Base-by-base conservation (phyloP, 2,888 invertebrate species). In the Apomyelois bistriatella region DNA sequence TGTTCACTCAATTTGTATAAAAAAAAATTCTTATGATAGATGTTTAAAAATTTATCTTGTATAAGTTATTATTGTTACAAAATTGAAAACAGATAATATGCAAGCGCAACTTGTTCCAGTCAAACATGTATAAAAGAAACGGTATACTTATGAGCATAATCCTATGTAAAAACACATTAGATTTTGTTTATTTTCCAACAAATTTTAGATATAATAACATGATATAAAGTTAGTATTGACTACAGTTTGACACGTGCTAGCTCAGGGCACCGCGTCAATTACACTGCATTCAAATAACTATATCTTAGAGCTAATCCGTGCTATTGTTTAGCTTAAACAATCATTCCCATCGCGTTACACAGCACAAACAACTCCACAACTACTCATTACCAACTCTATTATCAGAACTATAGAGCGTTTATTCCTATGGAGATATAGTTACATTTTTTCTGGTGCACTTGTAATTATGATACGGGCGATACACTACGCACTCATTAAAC, bases 401-500 rank as follows among this genome's bases (percentile, higher is more conserved):
- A 5, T 1, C 3, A 22, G 8, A 8, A 8, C 0, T 7, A 8
- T 13, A 50, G 35, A 9, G 52, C 50, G n/a, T 10, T 41, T n/a
- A 22, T 53, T 47, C 3, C 13, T 5, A 5, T 3, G 36, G 1
- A 8, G 10, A 12, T 3, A 48, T 17, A 42, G 16, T 32, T 17
- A n/a, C 35, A 48, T 28, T 51, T 52, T 56, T 53, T 54, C 36
- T 51, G 53, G 48, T 53, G 56, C 48, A 53, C 51, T 53, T 43
- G 51, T 53, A 55, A 54, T 46, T 53, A 43, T 47, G 37, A 53
- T 36, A 22, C 40, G 43, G 52, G 51, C 53, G 59, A 55, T 40
- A 40, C 52, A 53, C 60, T 58, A 56, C 57, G 53, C 53, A 59
- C 76, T 82, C 76, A 82, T 82, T 80, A 83, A 74, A 74, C 58